Evolutionary conservation across 2,888 invertebrate species (phyloP).

Genomic region (Apodemia zela): DNA sequence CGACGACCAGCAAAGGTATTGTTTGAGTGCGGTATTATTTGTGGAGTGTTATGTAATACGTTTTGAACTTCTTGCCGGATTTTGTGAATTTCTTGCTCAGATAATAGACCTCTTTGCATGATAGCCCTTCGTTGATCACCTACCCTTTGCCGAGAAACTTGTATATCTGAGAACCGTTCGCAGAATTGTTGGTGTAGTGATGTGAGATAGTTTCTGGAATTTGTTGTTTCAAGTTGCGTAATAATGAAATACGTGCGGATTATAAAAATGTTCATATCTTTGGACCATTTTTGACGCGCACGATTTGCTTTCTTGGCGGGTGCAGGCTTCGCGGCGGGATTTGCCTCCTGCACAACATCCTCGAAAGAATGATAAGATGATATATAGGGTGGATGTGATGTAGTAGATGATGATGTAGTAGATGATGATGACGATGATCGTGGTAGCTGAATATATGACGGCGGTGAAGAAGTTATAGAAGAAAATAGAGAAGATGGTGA

Average conservation of each 20-base stretch:
- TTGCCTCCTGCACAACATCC: slow-evolving; percentile 25
- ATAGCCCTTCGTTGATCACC: slow-evolving; percentile 30
- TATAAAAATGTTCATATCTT: slow-evolving; percentile 27
- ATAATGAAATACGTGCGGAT: slow-evolving; percentile 24
- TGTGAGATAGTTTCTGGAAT: slow-evolving; percentile 21
- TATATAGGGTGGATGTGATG: neutral
- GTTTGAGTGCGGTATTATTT: neutral
- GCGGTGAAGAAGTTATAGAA: neutral
- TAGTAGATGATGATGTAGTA: neutral
- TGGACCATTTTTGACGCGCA: slow-evolving; percentile 24
- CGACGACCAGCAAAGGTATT: neutral
- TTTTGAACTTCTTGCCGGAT: slow-evolving; percentile 17
- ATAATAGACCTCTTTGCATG: slow-evolving; percentile 20
- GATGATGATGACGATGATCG: neutral
- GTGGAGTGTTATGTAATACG: neutral
- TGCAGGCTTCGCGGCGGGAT: neutral
- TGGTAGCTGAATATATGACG: neutral
- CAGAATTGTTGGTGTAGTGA: slow-evolving; percentile 23
- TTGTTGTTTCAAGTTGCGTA: slow-evolving; percentile 23
- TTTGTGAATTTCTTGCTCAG: neutral
- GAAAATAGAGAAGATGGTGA: slow-evolving; percentile 14
- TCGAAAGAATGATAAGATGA: neutral
- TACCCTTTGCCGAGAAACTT: slow-evolving; percentile 25
- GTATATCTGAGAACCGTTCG: slow-evolving; percentile 24
- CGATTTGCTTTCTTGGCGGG: slow-evolving; percentile 7